These are phyloP conservation scores for Drosophila siamana DNA, from an alignment of 2,888 invertebrate species.

Conservation along the genomic window DNA sequence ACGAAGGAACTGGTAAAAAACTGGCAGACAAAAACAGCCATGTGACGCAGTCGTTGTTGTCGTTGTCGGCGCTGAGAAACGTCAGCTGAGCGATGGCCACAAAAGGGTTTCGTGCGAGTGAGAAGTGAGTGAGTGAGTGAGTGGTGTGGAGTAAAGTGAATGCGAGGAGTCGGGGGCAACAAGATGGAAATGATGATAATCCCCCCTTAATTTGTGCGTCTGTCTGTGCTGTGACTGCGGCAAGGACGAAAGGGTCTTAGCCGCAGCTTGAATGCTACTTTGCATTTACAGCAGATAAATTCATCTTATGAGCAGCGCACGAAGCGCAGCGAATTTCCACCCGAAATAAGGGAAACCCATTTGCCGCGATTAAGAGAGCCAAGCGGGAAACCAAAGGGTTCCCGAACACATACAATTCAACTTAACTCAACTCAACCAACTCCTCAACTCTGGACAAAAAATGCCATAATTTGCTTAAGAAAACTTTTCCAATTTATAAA, in stretches of 20 bases:
- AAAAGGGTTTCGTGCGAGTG: constrained; percentile 52
- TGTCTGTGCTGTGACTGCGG: constrained; percentile 12
- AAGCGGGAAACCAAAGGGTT: constrained; percentile 3
- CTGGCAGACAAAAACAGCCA: constrained; percentile 37
- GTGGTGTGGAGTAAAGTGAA: too few species aligned
- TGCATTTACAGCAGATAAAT: constrained; percentile 51
- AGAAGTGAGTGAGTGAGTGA: too few species aligned
- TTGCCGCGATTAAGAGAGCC: constrained; percentile 52
- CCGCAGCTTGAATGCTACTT: constrained; percentile 41
- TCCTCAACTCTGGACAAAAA: constrained; percentile 29
- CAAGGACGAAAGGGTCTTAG: constrained; percentile 60
- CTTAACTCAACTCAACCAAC: too few species aligned
- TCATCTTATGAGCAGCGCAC: constrained; percentile 6
- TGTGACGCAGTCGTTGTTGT: constrained; percentile 53
- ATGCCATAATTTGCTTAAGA: constrained; percentile 78
- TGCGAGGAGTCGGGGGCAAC: constrained; percentile 26
- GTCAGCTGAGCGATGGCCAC: constrained; percentile 75
- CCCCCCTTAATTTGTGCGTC: constrained; percentile 73
- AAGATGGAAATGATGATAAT: constrained; percentile 73
- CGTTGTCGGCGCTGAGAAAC: constrained; percentile 59
- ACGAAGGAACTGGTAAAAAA: constrained; percentile 2
- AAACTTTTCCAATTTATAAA: constrained; percentile 83
- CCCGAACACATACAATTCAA: background rate
- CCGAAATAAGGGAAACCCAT: constrained; percentile 40
- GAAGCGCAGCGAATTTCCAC: constrained; percentile 52